phyloP scores from a whole-genome alignment of 1,140 invertebrate species.

The Cherax quadricarinatus region DNA sequence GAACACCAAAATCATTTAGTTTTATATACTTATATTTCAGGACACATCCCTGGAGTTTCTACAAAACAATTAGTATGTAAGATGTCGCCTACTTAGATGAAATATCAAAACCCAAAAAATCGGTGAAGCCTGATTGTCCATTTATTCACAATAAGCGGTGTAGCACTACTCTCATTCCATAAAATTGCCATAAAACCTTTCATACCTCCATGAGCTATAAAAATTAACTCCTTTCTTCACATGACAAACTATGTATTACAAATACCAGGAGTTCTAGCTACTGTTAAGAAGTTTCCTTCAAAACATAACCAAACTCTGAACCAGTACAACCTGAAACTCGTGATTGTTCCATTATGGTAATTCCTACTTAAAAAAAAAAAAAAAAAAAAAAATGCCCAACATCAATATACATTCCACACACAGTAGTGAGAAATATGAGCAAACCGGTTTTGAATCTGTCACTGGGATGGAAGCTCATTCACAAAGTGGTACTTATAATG shows the following conservation, averaged over 20 bases:
- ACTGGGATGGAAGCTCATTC: slow-evolving; percentile 39
- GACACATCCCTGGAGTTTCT: slow-evolving; percentile 26
- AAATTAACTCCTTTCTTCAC: not conserved
- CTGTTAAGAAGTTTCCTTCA: not conserved
- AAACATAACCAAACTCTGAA: not conserved
- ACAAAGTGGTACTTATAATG: slow-evolving; percentile 9
- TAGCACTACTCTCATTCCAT: not conserved
- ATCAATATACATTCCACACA: slow-evolving; percentile 22
- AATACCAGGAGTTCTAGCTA: not conserved
- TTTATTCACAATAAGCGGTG: slow-evolving; percentile 27
- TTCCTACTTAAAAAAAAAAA: not conserved
- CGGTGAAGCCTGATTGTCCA: slow-evolving; percentile 39
- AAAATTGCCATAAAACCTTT: slow-evolving; percentile 20
- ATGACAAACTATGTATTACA: slow-evolving; percentile 14
- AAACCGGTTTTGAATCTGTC: slow-evolving; percentile 30
- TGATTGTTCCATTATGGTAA: not conserved
- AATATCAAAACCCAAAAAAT: slow-evolving; percentile 8
- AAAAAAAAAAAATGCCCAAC: not conserved
- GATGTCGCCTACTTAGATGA: slow-evolving; percentile 1
- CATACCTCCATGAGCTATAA: slow-evolving; percentile 8
- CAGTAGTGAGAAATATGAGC: slow-evolving; percentile 25
- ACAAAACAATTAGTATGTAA: slow-evolving; percentile 6
- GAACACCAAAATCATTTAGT: not conserved
- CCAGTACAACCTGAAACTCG: slow-evolving; percentile 1
- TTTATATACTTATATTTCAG: not conserved